Evolutionary conservation across 2,113 vertebrate genomes (phyloP), one percentile per base, ranked within the genome.

Genomic region (Ifrita kowaldi): DNA sequence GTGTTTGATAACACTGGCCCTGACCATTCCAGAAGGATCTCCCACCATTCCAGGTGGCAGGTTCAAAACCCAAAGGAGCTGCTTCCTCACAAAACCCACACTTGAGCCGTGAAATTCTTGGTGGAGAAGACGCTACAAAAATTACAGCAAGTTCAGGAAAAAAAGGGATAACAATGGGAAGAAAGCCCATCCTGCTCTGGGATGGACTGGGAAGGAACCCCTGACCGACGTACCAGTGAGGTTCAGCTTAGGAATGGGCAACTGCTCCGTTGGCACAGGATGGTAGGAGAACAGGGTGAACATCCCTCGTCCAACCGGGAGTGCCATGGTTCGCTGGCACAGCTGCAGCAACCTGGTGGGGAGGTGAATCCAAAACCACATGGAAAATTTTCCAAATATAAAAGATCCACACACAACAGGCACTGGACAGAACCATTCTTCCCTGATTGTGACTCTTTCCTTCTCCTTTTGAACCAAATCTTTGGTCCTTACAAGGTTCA

Each of bases 241-340:
- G 93, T 99, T 99, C 80, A 99, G 96, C 87, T 99, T 99, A 4
- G 99, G 99, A 60, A 99, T 99, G 20, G 99, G 99, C 77, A 99
- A 94, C 16, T 99, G 99, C 84, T 99, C 99, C 0, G 99, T 99
- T 3, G 99, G 99, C 55, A 99, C 99, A 3, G 99, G 99, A 39
- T 99, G 99, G 50, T 99, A 99, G 1, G 99, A 99, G 97, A 99
- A 99, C 77, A 99, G 97, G 16, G 99, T 99, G 95, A 99, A 99
- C 97, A 99, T 99, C n/a, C 99, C 99, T 94, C 99, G 97, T 39
- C 99, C 99, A 5, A 99, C 98, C 1, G 99, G 99, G 11, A 99
- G 98, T 3, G 99, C 98, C 99, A 99, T 99, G 52, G 99, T 99
- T 84, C 99, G 97, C 95, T 99, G 99, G 93, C 99, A 99, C 79